Evolutionary conservation across 2,113 vertebrate genomes (phyloP), one percentile per base, ranked within the genome.

Genomic region (Engystomops pustulosus): DNA sequence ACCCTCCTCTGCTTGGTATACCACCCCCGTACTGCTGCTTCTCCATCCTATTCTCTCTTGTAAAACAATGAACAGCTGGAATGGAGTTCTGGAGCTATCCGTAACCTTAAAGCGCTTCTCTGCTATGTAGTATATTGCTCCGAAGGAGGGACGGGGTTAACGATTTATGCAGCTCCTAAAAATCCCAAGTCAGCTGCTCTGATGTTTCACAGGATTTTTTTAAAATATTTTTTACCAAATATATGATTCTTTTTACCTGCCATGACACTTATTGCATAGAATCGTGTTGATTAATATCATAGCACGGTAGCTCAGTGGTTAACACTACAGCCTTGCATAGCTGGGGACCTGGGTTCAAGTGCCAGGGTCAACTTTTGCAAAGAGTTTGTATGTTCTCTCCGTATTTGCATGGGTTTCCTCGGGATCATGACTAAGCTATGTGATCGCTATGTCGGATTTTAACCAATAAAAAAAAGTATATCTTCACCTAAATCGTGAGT

Each of bases 71-170:
- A 92, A 91, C 86, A 87, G 91, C 90, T 90, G 92, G 91, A 94
- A 89, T 86, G 89, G 89, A 90, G 91, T 94, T 95, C 92, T 90
- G 41, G 82, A 90, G 90, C 90, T 88, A 89, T 91, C 58, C 69
- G 87, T 87, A 89, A 89, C 88, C 86, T 89, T 87, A 88, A 86
- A 89, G 75, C 36, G 18, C 79, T 45, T 79, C 83, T 79, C 30
- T 72, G 47, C 62, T n/a, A 41, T 70, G 47, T 79, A 34, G 72
- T 69, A 77, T 68, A 68, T 81, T 68, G 71, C 71, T 67, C 55
- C 38, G 71, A 76, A 83, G 60, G 45, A 69, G 47, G 44, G 78
- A 44, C 62, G 69, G 69, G 74, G 65, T 70, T 85, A 85, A 88
- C 85, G 87, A 84, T 89, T 71, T 83, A 47, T 79, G 32, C 25